These are phyloP conservation scores for Andrena camellia DNA, from an alignment of 2,888 invertebrate genomes.

Conservation along the genomic window DNA sequence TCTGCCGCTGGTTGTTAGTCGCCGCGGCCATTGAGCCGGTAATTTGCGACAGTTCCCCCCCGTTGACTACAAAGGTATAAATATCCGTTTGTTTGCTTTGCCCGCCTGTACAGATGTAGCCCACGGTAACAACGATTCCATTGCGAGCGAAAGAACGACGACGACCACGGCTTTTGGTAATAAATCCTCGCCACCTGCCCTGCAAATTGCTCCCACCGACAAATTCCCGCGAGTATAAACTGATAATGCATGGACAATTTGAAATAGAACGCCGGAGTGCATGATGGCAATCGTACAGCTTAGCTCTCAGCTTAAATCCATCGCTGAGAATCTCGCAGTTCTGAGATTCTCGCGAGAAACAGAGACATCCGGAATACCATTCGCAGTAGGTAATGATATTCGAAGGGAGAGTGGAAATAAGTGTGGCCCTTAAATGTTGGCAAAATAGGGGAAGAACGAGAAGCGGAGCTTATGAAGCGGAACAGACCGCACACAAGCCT, in stretches of 20 bases:
- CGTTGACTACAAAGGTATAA: slow-evolving; percentile 28
- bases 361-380: slow-evolving; percentile 11
- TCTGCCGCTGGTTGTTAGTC: slow-evolving; percentile 32
- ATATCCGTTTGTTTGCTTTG: slow-evolving; percentile 45
- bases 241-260: neutral
- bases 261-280: neutral
- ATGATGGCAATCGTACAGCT: neutral
- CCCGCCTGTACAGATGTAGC: slow-evolving; percentile 14
- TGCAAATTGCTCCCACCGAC: slow-evolving; percentile 3
- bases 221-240: neutral
- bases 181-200: neutral
- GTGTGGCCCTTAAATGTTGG: neutral
- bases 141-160: neutral
- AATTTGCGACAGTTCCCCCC: slow-evolving; percentile 42
- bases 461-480: slow-evolving; percentile 30
- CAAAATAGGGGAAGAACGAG: slow-evolving; percentile 18
- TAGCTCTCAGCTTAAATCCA: too few species aligned
- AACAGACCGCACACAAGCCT: slow-evolving; percentile 25
- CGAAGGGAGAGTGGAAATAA: neutral
- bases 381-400: neutral
- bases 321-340: too few species aligned
- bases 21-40: slow-evolving; percentile 32
- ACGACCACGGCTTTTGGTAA: neutral
- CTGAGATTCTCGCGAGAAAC: neutral
- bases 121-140: neutral